Evolutionary conservation across 1,140 invertebrate genomes (phyloP).

Genomic region (Aradophagus sp.): DNA sequence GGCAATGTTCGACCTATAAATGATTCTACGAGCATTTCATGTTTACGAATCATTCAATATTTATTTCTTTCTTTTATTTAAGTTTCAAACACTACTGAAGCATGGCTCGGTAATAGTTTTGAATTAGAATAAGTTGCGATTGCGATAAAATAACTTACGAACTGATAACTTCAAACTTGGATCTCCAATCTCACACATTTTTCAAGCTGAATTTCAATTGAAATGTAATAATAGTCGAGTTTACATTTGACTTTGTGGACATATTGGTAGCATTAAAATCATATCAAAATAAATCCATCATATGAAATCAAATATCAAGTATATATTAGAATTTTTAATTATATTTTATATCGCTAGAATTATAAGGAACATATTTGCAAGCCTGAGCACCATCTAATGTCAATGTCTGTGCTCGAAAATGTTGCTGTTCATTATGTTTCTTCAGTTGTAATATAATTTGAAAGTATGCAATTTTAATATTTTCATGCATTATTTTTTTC

Average conservation of each 20-base stretch:
- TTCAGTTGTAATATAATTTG: constrained; percentile 6
- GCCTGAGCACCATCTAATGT: constrained; percentile 17
- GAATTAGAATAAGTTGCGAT: too few relatives aligned
- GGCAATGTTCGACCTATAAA: too few relatives aligned
- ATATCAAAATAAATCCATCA: constrained; percentile 36
- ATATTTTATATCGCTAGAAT: constrained; percentile 50
- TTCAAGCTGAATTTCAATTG: too few relatives aligned
- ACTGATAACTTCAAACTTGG: too few relatives aligned
- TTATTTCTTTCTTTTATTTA: too few relatives aligned
- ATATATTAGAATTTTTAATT: constrained; percentile 28
- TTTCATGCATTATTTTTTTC: background rate
- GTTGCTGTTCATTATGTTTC: constrained; percentile 5
- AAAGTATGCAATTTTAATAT: background rate
- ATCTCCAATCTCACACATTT: too few relatives aligned
- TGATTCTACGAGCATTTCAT: too few relatives aligned
- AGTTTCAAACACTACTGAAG: too few relatives aligned
- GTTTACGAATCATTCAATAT: too few relatives aligned
- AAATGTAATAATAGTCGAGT: too few relatives aligned
- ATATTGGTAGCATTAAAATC: constrained; percentile 29
- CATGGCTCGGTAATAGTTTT: too few relatives aligned
- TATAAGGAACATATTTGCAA: constrained; percentile 24
- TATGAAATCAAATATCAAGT: constrained; percentile 40
- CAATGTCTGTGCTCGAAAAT: constrained; percentile 20
- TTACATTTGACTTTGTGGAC: constrained; percentile 16
- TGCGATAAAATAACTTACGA: too few relatives aligned